These are phyloP conservation scores for Margarornis squamiger DNA, from an alignment of 2,797 vertebrate species.

Conservation along the genomic window DNA sequence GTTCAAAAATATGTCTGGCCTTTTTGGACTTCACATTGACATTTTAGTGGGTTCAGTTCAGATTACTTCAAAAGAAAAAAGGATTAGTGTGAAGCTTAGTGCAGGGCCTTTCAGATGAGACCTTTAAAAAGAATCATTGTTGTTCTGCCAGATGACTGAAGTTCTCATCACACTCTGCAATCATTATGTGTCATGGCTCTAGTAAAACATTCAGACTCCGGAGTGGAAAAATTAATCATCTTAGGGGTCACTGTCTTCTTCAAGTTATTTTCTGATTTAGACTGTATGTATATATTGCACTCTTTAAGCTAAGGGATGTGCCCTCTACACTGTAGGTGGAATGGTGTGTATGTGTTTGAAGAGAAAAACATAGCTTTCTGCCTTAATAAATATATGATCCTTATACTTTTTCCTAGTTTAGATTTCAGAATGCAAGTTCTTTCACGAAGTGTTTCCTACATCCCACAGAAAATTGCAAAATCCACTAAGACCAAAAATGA, in stretches of 20 bases:
- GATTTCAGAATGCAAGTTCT: background rate
- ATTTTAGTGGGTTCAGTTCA: slow-evolving; percentile 2
- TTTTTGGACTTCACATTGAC: background rate
- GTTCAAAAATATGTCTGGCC: background rate
- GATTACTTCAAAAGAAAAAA: background rate
- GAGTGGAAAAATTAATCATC: background rate
- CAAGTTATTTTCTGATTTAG: background rate
- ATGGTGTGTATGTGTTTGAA: background rate
- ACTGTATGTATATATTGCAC: too few species aligned
- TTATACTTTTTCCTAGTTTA: background rate
- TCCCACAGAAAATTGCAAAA: background rate
- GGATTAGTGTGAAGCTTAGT: background rate
- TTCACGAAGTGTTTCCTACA: background rate
- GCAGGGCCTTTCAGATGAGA: background rate
- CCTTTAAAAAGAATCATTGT: background rate
- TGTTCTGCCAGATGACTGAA: background rate
- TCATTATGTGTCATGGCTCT: background rate
- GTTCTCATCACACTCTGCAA: background rate
- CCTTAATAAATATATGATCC: background rate
- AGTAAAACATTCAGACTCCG: background rate
- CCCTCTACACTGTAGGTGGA: background rate
- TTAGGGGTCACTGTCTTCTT: fast-evolving
- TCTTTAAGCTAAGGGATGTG: background rate
- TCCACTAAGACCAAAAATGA: background rate
- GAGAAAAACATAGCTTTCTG: background rate